Conservation (phyloP, 2,797 vertebrate genomes). For the Spinibarbus caldwelli region DNA sequence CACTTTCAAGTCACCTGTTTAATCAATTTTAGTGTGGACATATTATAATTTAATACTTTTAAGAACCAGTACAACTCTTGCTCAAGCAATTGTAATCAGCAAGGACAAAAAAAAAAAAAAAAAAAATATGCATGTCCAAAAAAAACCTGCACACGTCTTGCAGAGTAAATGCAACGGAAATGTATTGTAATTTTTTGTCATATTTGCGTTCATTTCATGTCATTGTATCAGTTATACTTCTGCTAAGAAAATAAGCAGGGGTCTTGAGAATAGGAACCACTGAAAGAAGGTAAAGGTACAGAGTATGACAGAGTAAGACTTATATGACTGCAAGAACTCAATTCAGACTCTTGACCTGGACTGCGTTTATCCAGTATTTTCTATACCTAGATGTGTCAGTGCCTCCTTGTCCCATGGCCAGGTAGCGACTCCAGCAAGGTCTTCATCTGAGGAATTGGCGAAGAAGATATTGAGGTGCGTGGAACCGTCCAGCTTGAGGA, state of each 20-base stretch:
- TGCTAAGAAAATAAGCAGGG: background rate
- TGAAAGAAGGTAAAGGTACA: background rate
- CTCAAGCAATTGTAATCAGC: background rate
- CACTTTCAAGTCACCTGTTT: background rate
- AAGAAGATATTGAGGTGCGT: constrained; percentile 99
- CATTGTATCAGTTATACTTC: background rate
- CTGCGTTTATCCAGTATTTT: constrained; percentile 10
- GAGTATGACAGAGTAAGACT: background rate
- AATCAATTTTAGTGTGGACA: background rate
- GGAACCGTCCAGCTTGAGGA: constrained; percentile 91
- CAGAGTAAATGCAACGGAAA: background rate
- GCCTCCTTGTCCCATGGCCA: constrained; percentile 99
- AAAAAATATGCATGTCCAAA: too few species aligned
- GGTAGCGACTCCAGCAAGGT: constrained; percentile 95
- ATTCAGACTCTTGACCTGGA: constrained; percentile 16
- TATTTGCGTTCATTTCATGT: background rate
- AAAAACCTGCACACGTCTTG: background rate
- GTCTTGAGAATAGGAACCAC: background rate
- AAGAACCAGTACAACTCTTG: background rate
- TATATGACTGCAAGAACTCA: constrained; percentile 4
- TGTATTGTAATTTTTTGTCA: background rate
- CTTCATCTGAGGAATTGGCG: constrained; percentile 97
- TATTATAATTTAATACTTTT: background rate
- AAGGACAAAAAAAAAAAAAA: background rate
- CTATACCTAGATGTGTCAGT: constrained; percentile 92